These are phyloP conservation scores for Orestias chungarensis DNA, from an alignment of 2,797 vertebrate species.

Conservation along the genomic window DNA sequence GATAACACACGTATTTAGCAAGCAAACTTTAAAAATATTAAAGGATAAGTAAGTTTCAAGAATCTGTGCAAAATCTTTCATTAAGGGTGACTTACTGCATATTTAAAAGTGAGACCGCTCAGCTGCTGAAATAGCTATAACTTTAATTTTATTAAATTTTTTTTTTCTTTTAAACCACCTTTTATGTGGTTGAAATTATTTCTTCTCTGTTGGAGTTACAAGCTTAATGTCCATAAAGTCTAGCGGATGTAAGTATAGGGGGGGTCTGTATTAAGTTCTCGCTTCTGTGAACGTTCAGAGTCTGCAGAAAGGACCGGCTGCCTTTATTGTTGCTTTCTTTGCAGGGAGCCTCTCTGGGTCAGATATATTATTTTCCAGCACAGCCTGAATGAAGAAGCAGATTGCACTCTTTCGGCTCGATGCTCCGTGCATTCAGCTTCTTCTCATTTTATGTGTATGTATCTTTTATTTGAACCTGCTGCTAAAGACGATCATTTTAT, in stretches of 20 bases:
- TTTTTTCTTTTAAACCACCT: not conserved
- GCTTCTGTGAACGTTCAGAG: constrained; percentile 25
- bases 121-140: not conserved
- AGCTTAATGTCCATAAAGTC: constrained; percentile 15
- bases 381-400: constrained; percentile 37
- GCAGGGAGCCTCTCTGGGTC: constrained; percentile 36
- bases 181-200: not conserved
- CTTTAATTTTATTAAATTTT: constrained; percentile 9
- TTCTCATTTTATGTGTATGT: not conserved
- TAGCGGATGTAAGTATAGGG: constrained; percentile 21
- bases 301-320: constrained; percentile 5
- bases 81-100: not conserved
- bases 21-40: not conserved
- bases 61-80: not conserved
- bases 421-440: not conserved
- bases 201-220: constrained; percentile 15
- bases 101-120: not conserved
- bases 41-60: not conserved
- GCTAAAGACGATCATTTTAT: not conserved
- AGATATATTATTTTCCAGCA: constrained; percentile 37
- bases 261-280: constrained; percentile 21
- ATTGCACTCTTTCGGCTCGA: constrained; percentile 11
- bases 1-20: not conserved
- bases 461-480: not conserved
- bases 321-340: constrained; percentile 29